phyloP scores from a whole-genome alignment of 2,797 vertebrate species.

The Peromyscus melanophrys region DNA sequence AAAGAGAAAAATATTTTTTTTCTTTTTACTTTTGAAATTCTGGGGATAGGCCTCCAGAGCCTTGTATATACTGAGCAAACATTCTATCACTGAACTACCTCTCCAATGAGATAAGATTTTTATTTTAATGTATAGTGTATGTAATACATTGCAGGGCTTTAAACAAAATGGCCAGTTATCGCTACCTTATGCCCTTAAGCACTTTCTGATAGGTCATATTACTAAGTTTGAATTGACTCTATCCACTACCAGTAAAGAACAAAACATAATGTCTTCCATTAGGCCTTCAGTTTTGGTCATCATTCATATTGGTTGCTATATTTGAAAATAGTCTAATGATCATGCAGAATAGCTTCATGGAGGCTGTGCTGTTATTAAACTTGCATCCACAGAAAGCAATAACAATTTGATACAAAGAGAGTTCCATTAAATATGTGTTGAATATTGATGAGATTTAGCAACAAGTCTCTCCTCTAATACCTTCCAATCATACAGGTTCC shows the following conservation, averaged over 20 bases:
- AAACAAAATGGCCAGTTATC: conserved; percentile 44
- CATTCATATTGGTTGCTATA: neutral
- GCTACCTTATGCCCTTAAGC: neutral
- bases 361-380: neutral
- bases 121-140: conserved; percentile 6
- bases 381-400: neutral
- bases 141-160: neutral
- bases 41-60: neutral
- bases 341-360: neutral
- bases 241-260: neutral
- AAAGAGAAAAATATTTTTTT: conserved; percentile 87
- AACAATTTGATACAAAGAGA: neutral
- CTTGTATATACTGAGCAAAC: neutral
- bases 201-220: neutral
- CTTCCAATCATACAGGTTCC: too few relatives aligned
- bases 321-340: conserved; percentile 29
- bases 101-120: conserved; percentile 30
- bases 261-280: neutral
- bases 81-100: neutral
- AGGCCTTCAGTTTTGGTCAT: neutral
- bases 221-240: neutral
- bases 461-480: neutral
- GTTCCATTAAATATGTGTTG: neutral
- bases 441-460: neutral
- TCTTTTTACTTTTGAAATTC: neutral